Conservation (phyloP, 2,888 invertebrate genomes). For the Drosophila vallismaia region DNA sequence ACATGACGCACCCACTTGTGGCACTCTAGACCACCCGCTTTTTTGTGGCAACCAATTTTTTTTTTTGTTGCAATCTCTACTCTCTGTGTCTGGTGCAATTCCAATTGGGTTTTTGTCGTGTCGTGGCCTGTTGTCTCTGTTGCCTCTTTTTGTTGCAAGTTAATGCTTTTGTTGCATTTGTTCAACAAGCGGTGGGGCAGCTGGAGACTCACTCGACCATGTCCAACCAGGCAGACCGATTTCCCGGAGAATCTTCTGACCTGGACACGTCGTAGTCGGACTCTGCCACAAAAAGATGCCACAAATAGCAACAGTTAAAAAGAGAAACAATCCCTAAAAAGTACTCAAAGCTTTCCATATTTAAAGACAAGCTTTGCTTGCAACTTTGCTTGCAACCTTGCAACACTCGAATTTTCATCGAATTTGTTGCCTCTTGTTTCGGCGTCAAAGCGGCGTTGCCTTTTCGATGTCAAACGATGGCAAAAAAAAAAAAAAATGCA, state of each 20-base stretch:
- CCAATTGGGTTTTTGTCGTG: conserved; percentile 6
- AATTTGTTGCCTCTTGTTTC: background rate
- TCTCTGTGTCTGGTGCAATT: conserved; percentile 18
- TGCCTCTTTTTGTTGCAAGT: background rate
- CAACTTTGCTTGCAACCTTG: too few species aligned
- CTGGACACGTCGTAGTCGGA: too few species aligned
- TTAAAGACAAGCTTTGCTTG: too few species aligned
- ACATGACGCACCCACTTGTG: conserved; percentile 9
- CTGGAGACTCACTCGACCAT: too few species aligned
- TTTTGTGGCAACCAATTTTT: background rate
- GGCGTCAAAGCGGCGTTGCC: background rate
- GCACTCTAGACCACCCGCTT: background rate
- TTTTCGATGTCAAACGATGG: background rate
- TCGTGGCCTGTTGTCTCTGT: background rate
- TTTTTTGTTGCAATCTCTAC: conserved; percentile 1
- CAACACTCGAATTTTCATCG: too few species aligned
- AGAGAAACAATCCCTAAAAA: too few species aligned
- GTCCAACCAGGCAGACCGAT: too few species aligned
- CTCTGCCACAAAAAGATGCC: too few species aligned
- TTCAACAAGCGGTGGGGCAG: conserved; percentile 36
- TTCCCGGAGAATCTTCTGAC: too few species aligned
- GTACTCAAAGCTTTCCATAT: too few species aligned
- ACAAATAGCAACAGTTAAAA: too few species aligned
- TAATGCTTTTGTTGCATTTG: conserved; percentile 42
- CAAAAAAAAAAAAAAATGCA: background rate